Evolutionary conservation across 2,888 invertebrate genomes (phyloP).

Genomic region (Drosophila birchii): DNA sequence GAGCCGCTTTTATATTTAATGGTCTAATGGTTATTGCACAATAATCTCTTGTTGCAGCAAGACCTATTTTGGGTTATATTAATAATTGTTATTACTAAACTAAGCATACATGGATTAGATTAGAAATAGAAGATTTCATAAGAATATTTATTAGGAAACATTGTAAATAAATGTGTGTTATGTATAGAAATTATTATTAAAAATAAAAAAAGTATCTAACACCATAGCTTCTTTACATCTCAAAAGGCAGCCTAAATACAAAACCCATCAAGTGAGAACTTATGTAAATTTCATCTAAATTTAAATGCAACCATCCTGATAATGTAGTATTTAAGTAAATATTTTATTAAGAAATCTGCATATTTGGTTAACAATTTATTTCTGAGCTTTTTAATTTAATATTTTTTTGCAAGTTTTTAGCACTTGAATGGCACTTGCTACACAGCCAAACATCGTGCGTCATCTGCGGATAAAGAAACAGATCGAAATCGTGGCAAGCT

Average conservation of each 20-base stretch:
- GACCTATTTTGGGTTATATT: not conserved
- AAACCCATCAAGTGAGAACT: not conserved
- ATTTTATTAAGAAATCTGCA: slow-evolving; percentile 7
- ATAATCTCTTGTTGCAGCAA: not conserved
- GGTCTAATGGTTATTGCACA: slow-evolving; percentile 11
- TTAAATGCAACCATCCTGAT: slow-evolving; percentile 8
- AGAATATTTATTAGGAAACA: not conserved
- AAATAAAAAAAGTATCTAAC: not conserved
- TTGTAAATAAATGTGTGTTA: not conserved
- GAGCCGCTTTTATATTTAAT: not conserved
- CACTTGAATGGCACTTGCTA: slow-evolving; percentile 48
- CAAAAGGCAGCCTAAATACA: not conserved
- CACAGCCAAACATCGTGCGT: slow-evolving; percentile 44
- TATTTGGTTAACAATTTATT: slow-evolving; percentile 19
- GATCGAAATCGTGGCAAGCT: slow-evolving; percentile 27
- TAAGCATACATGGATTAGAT: not conserved
- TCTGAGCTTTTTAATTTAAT: slow-evolving; percentile 9
- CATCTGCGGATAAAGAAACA: slow-evolving; percentile 35
- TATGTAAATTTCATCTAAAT: slow-evolving; percentile 26
- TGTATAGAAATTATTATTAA: not conserved
- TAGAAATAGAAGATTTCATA: slow-evolving; percentile 2
- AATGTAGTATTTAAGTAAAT: slow-evolving; percentile 12
- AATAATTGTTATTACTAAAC: not conserved
- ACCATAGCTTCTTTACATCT: not conserved
- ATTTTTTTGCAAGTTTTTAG: slow-evolving; percentile 51